Conservation (phyloP, 1,140 invertebrate species). For the Drosophila grimshawi region DNA sequence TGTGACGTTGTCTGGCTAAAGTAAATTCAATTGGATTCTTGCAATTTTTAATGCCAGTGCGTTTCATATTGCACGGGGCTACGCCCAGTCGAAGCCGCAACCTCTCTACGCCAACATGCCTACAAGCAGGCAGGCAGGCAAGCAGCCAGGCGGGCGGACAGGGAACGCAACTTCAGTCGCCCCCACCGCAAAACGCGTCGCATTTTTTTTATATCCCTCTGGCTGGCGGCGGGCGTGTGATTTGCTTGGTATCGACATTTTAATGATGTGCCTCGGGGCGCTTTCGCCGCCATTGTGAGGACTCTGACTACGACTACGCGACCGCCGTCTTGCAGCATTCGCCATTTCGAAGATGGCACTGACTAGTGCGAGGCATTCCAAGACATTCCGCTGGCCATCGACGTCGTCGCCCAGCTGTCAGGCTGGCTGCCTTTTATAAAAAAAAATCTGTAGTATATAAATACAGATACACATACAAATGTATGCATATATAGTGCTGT, state of each 20-base stretch:
- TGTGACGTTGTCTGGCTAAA: conserved; percentile 64
- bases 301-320: conserved; percentile 11
- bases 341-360: conserved; percentile 50
- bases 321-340: conserved; percentile 66
- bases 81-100: conserved; percentile 46
- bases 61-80: conserved; percentile 69
- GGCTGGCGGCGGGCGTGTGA: conserved; percentile 77
- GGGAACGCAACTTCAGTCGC: too few species aligned
- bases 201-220: conserved; percentile 66
- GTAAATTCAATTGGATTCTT: conserved; percentile 81
- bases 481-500: conserved; percentile 3
- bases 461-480: conserved; percentile 8
- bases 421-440: conserved; percentile 43
- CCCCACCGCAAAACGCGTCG: conserved; percentile 56
- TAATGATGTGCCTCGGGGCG: conserved; percentile 82
- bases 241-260: conserved; percentile 83
- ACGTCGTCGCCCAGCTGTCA: conserved; percentile 48
- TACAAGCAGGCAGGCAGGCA: conserved; percentile 24
- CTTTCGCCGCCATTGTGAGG: conserved; percentile 40
- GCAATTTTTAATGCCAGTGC: conserved; percentile 75
- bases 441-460: not conserved
- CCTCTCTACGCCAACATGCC: not conserved
- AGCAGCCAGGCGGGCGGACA: conserved; percentile 12
- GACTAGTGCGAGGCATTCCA: conserved; percentile 40
- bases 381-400: conserved; percentile 51